Evolutionary conservation across 2,797 vertebrate species (phyloP), one percentile per base, ranked within the genome.

Genomic region (Sylvia borin): DNA sequence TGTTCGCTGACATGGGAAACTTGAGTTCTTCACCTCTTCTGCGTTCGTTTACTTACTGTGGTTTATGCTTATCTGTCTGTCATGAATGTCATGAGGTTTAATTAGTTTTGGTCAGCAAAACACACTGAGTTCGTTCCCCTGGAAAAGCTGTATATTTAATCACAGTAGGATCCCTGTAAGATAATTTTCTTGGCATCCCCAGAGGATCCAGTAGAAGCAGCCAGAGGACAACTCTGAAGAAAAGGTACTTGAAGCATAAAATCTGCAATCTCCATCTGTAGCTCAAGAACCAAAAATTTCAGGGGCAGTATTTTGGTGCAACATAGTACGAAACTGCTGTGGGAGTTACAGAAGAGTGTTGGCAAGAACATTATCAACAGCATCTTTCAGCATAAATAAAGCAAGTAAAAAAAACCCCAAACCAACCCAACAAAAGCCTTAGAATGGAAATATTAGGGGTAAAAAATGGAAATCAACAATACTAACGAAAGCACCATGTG

Each of bases 91-190:
- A 3, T 38, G 82, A 94, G 13, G 29, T 86, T 93, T 85, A 94
- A 93, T 91, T 80, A 96, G 61, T 80, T 83, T 85, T 80, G 54
- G 87, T 77, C 65, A 57, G 58, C 55, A 75, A 91, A 94, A 85
- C 54, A 91, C 73, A 66, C 54, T 5, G 22, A 86, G 76, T 64
- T 92, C 7, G 58, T 60, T 92, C 7, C 51, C 57, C 70, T 0
- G 0, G 50, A 96, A 93, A 84, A 74, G 47, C 40, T 60, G 32
- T 36, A 48, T 34, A 31, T 45, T 27, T 40, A 60, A 51, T 85
- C 40, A 90, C 70, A 86, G 72, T 38, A 71, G 57, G 64, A 85
- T 65, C 27, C 9, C 20, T 65, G 34, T 24, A 61, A 68, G 53
- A 43, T 11, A 43, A 88, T 74, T 82, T 76, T 34, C 74, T 72